These are phyloP conservation scores for Proteles cristata DNA, from an alignment of 2,113 vertebrate species.

Conservation along the genomic window DNA sequence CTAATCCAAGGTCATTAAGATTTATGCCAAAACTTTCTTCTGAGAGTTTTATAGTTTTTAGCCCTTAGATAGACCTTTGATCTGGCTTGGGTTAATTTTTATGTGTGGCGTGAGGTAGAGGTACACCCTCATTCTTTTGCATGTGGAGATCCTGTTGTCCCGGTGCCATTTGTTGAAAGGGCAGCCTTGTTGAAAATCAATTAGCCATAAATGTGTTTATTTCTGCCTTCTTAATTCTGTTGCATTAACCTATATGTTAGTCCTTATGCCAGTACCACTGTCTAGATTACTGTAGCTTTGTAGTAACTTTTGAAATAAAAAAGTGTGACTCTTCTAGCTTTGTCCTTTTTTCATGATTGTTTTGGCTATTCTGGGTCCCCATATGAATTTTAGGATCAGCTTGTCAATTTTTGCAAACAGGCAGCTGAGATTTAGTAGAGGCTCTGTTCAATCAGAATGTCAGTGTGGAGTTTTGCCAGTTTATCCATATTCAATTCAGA, in stretches of 20 bases:
- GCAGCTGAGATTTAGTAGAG: not conserved
- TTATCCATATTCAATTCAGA: not conserved
- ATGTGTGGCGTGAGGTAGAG: not conserved
- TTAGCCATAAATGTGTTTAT: not conserved
- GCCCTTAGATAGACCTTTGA: not conserved
- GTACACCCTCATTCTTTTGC: not conserved
- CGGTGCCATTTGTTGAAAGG: not conserved
- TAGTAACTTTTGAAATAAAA: not conserved
- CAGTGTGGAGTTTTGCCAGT: not conserved
- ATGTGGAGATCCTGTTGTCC: not conserved
- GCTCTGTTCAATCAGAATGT: not conserved
- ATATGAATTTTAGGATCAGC: slow-evolving; percentile 1
- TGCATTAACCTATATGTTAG: not conserved
- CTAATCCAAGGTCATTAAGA: not conserved
- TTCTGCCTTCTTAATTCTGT: not conserved
- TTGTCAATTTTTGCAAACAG: slow-evolving; percentile 24
- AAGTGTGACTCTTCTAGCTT: not conserved
- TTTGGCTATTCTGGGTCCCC: not conserved
- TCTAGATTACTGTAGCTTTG: not conserved
- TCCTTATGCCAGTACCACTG: not conserved
- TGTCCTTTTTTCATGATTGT: not conserved
- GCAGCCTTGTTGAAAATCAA: not conserved
- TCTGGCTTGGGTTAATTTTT: not conserved
- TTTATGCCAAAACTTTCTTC: slow-evolving; percentile 23
- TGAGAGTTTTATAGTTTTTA: not conserved